A percentile compares a stretch with the other conserved stretches of the same genome.
Evolutionary conservation across 2,888 invertebrate genomes (phyloP).

Genomic region (Acanthosepion lycidas): DNA sequence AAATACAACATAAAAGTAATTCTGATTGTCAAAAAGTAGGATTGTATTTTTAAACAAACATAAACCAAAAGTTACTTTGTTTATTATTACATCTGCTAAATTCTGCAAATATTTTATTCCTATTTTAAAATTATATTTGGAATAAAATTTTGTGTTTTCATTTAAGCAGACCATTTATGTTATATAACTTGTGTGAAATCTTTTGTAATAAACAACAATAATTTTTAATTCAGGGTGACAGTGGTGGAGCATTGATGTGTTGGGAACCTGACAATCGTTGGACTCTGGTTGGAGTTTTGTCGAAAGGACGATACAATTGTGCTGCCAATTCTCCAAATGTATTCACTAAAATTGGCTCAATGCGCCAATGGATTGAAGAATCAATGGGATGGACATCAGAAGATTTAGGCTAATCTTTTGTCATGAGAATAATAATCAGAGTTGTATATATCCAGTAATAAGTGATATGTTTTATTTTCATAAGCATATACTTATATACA

Average conservation of each 20-base stretch:
- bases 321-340: constrained; percentile 57
- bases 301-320: constrained; percentile 61
- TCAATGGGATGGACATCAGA: constrained; percentile 4
- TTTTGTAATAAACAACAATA: no score
- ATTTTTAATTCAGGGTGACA: constrained; percentile 63
- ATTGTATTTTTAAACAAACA: no score
- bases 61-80: no score
- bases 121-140: no score
- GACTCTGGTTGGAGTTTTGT: constrained; percentile 64
- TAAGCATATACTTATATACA: not conserved
- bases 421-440: not conserved
- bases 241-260: constrained; percentile 68
- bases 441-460: not conserved
- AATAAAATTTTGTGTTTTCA: no score
- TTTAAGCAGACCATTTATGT: no score
- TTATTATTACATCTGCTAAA: no score
- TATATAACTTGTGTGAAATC: no score
- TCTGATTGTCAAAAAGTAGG: no score
- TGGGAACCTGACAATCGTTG: constrained; percentile 56
- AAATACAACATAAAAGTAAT: no score
- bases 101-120: no score
- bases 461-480: not conserved
- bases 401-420: not conserved
- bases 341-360: constrained; percentile 58
- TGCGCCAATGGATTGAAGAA: constrained; percentile 56